Evolutionary conservation across 2,797 vertebrate species (phyloP), one percentile per base, ranked within the genome.

Genomic region (Anas acuta): DNA sequence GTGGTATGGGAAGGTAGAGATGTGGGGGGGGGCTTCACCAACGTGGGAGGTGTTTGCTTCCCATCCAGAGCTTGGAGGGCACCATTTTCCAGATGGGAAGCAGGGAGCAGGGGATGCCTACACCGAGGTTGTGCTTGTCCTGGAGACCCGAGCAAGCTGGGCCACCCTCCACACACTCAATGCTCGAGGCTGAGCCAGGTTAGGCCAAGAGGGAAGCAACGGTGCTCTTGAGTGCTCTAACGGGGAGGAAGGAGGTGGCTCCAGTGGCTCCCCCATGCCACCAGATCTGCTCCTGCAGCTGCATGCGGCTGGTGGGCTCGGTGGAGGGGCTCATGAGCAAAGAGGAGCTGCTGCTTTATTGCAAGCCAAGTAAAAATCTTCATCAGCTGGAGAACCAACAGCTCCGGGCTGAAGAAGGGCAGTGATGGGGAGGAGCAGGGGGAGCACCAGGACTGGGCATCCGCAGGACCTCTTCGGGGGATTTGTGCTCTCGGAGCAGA

Each of bases 381-480:
- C 77, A 47, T 28, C 78, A 95, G 75, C 23, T 75, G 67, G 79
- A 86, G 92, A 94, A 74, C 85, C 93, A 96, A 96, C 91, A 93
- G 87, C 95, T 91, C 73, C 20, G 2, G 94, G 95, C 89, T 87
- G 96, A 28, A 85, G 92, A 80, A 66, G 67, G 66, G 88, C 53
- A 61, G 82, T 49, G 89, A 37, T 37, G 53, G 61, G 39, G 65
- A 75, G 57, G 64, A 91, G 75, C 11, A 23, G 37, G 53, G 80
- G 77, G 74, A 77, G 62, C 8, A 5, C 1, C 37, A 81, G 69
- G 73, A 91, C 70, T 49, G 67, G 77, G 39, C 32, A 0, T 49
- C 72, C 4, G 4, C 76, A 18, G 82, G 75, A 92, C 91, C 43
- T 66, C 87, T 94, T 80, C 33, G 3, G 3, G 75, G 92, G 79